Conservation (phyloP, 2,113 vertebrate species). For the Panthera tigris region DNA sequence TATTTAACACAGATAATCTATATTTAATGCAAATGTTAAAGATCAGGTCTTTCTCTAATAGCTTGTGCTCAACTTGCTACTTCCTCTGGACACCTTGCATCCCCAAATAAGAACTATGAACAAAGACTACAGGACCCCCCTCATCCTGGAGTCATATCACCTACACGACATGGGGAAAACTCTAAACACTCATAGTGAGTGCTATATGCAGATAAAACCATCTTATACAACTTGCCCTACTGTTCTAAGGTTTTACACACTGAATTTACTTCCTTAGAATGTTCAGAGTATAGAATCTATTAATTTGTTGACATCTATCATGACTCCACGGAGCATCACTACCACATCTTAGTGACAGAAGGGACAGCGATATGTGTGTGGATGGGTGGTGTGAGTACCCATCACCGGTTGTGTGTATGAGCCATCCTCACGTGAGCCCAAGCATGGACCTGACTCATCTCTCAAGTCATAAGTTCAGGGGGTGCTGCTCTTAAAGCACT, state of each 20-base stretch:
- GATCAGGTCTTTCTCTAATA: background rate
- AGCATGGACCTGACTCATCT: background rate
- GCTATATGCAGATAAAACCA: background rate
- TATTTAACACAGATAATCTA: background rate
- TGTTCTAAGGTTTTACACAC: background rate
- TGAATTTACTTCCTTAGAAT: background rate
- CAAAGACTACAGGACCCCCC: background rate
- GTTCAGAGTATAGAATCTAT: background rate
- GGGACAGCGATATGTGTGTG: background rate
- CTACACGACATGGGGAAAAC: background rate
- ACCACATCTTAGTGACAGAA: background rate
- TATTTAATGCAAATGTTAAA: background rate
- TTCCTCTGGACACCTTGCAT: background rate
- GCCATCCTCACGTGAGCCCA: background rate
- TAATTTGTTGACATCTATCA: background rate
- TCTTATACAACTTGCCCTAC: background rate
- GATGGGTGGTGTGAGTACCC: no score
- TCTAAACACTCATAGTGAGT: background rate
- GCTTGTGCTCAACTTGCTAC: background rate
- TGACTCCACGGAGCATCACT: background rate
- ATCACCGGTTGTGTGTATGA: background rate
- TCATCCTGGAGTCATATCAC: background rate
- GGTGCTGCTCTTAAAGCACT: background rate
- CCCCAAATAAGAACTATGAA: background rate
- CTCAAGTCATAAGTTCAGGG: background rate